Evolutionary conservation across 2,888 invertebrate species (phyloP), one percentile per base, ranked within the genome.

Genomic region (Napeogenes sylphis): DNA sequence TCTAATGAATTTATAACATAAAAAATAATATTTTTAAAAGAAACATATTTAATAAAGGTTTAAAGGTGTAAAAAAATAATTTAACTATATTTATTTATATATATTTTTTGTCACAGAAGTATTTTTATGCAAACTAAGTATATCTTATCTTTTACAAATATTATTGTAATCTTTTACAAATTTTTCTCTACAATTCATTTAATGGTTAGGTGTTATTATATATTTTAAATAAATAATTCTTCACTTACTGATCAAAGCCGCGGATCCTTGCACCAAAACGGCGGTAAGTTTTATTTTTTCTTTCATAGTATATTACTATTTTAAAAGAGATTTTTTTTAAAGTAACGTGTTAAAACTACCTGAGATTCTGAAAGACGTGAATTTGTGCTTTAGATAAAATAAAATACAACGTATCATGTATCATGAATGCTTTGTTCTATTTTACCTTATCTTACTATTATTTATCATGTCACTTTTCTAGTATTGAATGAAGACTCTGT

Each of bases 221-320:
- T 8, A 30, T 51, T 51, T 51, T 3, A 21, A 51, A 30, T 30
- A 42, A 2, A 35, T 6, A 35, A 10, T 42, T 10, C 5, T 2
- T 3, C 8, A 51, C 51, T 51, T 30, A 86, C 85, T 82, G 64
- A 79, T 71, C 13, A 78, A 53, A 0, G 85, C 78, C 2, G 84
- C 73, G 30, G 76, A 67, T 32, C 72, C 68, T 70, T 86, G 85
- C 61, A 81, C 72, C 6, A 82, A 59, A 57, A 84, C 73, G n/a
- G 81, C 83, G 0, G 78, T 72, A 2, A 69, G 65, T 65, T 71
- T 79, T 13, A 83, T 62, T 69, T 76, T 81, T 14, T 76, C 75
- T n/a, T 66, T 71, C 51, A 51, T 51, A 3, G 6, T 51, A 14
- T 80, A 81, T 83, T 62, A 30, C 2, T 30, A 12, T 51, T 30